Evolutionary conservation across 2,797 vertebrate genomes (phyloP).

Genomic region (Erethizon dorsatum): DNA sequence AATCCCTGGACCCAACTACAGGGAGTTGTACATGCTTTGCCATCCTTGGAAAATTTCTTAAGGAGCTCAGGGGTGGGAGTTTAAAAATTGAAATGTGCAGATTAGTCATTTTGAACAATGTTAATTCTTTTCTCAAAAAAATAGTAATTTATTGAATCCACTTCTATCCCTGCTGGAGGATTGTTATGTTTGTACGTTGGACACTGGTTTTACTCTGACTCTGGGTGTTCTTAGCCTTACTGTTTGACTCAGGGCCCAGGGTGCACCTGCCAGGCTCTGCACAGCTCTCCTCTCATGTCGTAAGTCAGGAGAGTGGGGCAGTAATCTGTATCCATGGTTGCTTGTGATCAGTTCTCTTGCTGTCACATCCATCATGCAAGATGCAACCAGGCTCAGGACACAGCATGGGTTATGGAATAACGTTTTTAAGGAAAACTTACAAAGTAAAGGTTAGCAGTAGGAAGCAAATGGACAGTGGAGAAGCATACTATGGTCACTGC

Average conservation of each 20-base stretch:
- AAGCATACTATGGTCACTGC: not conserved
- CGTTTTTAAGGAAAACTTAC: not conserved
- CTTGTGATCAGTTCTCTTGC: not conserved
- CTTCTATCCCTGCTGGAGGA: not conserved
- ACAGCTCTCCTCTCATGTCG: not conserved
- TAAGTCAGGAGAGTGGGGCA: not conserved
- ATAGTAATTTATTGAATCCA: not conserved
- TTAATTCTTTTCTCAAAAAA: not conserved
- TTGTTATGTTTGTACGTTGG: not conserved
- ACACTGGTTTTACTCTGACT: not conserved
- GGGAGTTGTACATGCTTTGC: not conserved
- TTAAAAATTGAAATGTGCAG: not conserved
- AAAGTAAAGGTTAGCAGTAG: not conserved
- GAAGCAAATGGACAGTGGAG: not conserved
- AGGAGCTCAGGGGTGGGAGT: not conserved
- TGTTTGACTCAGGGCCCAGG: not conserved
- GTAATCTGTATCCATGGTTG: too few relatives aligned
- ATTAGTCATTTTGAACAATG: not conserved
- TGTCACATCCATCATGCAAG: not conserved
- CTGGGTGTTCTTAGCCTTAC: not conserved
- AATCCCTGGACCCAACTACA: not conserved
- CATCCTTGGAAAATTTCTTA: not conserved
- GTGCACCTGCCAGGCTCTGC: not conserved
- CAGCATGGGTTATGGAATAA: not conserved
- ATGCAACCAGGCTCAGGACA: not conserved